Base-by-base conservation (phyloP, 2,113 vertebrate species). In the Phaethornis superciliosus region DNA sequence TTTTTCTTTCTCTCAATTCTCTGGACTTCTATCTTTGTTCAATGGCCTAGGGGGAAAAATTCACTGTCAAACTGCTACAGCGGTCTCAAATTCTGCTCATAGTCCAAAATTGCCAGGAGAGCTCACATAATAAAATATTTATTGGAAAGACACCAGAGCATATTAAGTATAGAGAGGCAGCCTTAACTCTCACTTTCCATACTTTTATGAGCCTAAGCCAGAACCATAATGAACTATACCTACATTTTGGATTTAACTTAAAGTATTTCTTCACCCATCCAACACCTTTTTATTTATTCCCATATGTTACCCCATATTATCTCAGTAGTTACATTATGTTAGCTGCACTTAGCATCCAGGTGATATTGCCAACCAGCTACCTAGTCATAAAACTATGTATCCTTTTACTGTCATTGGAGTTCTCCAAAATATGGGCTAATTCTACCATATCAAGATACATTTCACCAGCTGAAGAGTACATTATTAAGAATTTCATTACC, bases 131-230 rank as follows among this genome's bases (percentile, higher is more conserved):
- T 81, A 90, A 94, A 95, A 81, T 78, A 92, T 75, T 89, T 81
- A 35, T 46, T 83, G 93, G 88, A 91, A 89, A 94, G 51, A 71
- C 51, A 81, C 84, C 80, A 89, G 63, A 26, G 32, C 77, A 51
- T 77, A 58, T 90, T 93, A 94, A 94, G 54, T 32, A 65, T 32
- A 69, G 47, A 82, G 42, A 95, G 40, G 74, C 89, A 93, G 79
- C 58, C 54, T 92, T 97, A 96, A 97, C 77, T 97, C 95, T 94
- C 95, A 93, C 92, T 97, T 97, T 96, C 96, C 93, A 95, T 89
- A 93, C 90, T 96, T 94, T 68, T 49, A 85, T 77, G 22, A 89
- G 92, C 62, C 85, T 95, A 72, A 97, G 87, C 94, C 89, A 96
- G 89, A 94, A 93, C 63, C 6, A 32, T 67, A 81, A 77, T 94